Conservation (phyloP, 2,888 invertebrate species). For the Caenorhabditis macrosperma region DNA sequence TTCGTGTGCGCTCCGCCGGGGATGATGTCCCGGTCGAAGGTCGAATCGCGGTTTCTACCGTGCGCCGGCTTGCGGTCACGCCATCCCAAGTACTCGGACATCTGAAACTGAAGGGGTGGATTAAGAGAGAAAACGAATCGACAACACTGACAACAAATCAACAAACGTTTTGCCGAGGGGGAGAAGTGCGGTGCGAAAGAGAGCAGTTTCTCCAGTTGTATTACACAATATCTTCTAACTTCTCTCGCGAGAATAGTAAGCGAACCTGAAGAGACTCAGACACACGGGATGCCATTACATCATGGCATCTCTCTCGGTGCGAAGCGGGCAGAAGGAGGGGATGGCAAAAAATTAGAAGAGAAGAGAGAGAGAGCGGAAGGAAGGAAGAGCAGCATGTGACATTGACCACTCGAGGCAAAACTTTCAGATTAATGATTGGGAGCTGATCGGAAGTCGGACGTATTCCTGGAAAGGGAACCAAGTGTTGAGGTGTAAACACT, state of each 20-base stretch:
- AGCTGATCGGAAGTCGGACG: constrained; percentile 68
- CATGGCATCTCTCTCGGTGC: constrained; percentile 35
- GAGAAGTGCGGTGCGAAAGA: constrained; percentile 9
- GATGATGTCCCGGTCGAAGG: constrained; percentile 66
- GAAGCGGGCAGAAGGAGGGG: constrained; percentile 14
- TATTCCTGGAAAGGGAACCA: constrained; percentile 68
- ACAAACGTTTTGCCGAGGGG: constrained; percentile 12
- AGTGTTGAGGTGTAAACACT: constrained; percentile 66
- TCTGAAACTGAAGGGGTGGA: constrained; percentile 27
- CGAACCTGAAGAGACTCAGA: constrained; percentile 36
- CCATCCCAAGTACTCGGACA: constrained; percentile 79
- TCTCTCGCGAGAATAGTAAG: constrained; percentile 13
- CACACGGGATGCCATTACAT: constrained; percentile 48
- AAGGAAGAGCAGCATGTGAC: constrained; percentile 39
- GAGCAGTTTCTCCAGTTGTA: constrained; percentile 50
- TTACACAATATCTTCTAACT: constrained; percentile 54
- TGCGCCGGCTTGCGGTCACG: constrained; percentile 67
- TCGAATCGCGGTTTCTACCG: constrained; percentile 47
- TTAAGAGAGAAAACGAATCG: neutral
- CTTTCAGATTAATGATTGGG: constrained; percentile 68
- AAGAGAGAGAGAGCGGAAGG: neutral
- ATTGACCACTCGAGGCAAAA: neutral
- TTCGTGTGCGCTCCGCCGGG: constrained; percentile 74
- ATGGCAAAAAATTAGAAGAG: constrained; percentile 25
- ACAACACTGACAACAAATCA: constrained; percentile 30